Conservation (phyloP, 92 coral and sea anemone species). For the Desmophyllum pertusum region DNA sequence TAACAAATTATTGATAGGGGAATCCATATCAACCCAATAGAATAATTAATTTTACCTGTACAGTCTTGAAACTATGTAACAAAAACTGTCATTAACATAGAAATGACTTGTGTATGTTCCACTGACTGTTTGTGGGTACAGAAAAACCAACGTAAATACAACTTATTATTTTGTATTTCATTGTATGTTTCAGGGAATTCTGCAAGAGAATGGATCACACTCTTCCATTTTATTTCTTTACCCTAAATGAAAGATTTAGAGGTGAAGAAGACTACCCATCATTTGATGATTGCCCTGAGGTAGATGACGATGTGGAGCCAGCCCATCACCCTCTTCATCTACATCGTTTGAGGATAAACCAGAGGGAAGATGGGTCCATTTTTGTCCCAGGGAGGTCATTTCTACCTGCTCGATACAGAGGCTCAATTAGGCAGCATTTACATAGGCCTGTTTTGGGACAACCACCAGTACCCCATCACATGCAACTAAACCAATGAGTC, state of each 20-base stretch:
- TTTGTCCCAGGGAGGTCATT: background rate
- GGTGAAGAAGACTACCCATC: conserved; percentile 42
- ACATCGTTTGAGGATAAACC: conserved; percentile 31
- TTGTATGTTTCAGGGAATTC: conserved; percentile 42
- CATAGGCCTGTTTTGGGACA: background rate
- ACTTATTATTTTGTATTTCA: background rate
- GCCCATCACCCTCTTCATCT: conserved; percentile 69
- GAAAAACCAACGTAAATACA: background rate
- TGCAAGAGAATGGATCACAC: conserved; percentile 59
- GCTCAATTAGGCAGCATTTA: background rate
- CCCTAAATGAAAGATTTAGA: conserved; percentile 46
- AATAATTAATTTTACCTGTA: too few species aligned
- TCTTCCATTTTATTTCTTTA: conserved; percentile 39
- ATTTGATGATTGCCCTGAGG: conserved; percentile 65
- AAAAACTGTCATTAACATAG: too few species aligned
- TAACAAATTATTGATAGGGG: too few species aligned
- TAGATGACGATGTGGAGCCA: conserved; percentile 48
- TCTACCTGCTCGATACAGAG: background rate
- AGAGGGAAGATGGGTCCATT: conserved; percentile 6
- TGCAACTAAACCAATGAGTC: background rate
- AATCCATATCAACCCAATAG: too few species aligned
- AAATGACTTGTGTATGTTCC: too few species aligned
- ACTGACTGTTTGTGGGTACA: background rate
- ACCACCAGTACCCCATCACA: background rate
- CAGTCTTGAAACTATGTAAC: too few species aligned